Conservation (phyloP, 2,888 invertebrate genomes). For the Ormyrus nitidulus region DNA sequence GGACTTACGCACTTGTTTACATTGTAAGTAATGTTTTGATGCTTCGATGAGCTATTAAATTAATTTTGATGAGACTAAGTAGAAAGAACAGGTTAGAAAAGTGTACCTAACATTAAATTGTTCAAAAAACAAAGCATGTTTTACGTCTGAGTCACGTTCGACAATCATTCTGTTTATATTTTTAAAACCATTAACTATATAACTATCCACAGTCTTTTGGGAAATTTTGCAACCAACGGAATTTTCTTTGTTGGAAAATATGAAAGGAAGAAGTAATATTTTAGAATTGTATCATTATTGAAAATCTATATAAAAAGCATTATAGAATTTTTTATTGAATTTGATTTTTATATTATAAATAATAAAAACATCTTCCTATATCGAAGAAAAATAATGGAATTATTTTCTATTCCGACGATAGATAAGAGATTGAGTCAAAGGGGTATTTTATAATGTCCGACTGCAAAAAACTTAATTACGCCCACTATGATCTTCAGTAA, state of each 20-base stretch:
- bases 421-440: background rate
- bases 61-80: too few relatives aligned
- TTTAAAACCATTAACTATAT: constrained; percentile 7
- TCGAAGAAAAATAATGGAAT: background rate
- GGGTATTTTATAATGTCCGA: constrained; percentile 1
- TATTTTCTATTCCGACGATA: background rate
- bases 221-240: background rate
- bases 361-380: too few relatives aligned
- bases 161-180: background rate
- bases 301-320: too few relatives aligned
- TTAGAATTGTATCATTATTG: background rate
- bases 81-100: too few relatives aligned
- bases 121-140: too few relatives aligned
- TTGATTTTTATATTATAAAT: too few relatives aligned
- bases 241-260: background rate
- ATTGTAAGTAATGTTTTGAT: too few relatives aligned
- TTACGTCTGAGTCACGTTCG: background rate
- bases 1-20: too few relatives aligned
- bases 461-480: background rate
- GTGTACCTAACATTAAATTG: too few relatives aligned
- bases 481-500: too few relatives aligned
- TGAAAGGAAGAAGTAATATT: background rate
- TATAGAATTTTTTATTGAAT: too few relatives aligned
- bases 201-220: background rate
- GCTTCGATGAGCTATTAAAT: too few relatives aligned